Evolutionary conservation across 2,888 invertebrate genomes (phyloP), one percentile per base, ranked within the genome.

Genomic region (Ceriagrion tenellum): DNA sequence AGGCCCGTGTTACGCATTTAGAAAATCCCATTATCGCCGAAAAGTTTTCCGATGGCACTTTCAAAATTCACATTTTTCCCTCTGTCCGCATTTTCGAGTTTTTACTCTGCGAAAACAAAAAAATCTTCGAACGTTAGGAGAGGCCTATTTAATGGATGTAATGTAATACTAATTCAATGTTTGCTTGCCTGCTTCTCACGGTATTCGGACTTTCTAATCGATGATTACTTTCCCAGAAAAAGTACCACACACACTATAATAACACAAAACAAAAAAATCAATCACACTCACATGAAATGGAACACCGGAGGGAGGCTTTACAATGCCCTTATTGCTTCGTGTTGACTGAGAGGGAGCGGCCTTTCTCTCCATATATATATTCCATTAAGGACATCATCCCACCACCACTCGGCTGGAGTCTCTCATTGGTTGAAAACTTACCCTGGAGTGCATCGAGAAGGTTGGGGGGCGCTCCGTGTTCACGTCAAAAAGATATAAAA

Each of bases 281-380:
- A 35, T 81, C 30, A 81, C 30, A 81, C 81, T 81, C 81, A 81
- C 81, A 18, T 35, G 81, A 16, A 35, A 18, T 16, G 35, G 18
- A 81, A 10, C 30, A 81, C 81, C 13, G 35, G 81, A 81, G 35
- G n/a, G 81, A 81, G 16, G 81, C 81, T 81, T 35, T 35, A 35
- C 35, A 81, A 81, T 35, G 30, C 1, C 81, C 81, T 30, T 35
- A 81, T 81, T 35, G 12, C 81, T 35, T 81, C 81, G 30, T 81
- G 81, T 81, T 13, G 35, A 81, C 81, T 81, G 81, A 81, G 81
- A 16, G 12, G 35, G 30, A 35, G 35, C 16, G 16, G 81, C 10
- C 81, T 81, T 81, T 30, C 35, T 35, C 69, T 69, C 69, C 69
- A 69, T n/a, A 69, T 69, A 30, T 81, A 81, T 81, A 81, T 81